A percentile compares a stretch with the other conserved stretches of the same genome.
Conservation (phyloP, 2,888 invertebrate genomes). For the Gastrophysa polygoni region DNA sequence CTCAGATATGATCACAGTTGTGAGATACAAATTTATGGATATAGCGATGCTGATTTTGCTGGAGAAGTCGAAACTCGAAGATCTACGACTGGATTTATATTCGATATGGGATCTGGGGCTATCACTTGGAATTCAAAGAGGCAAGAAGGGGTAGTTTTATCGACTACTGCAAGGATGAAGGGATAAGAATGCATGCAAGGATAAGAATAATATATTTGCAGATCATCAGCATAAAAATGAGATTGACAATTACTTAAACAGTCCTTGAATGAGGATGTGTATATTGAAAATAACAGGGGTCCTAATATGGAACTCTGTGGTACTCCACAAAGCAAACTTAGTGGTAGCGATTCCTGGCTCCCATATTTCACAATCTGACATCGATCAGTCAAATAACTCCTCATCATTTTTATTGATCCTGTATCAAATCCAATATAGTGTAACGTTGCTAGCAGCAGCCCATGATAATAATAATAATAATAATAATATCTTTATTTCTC, state of each 20-base stretch:
- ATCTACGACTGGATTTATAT: background rate
- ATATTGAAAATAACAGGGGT: too few species aligned
- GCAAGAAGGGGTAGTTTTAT: background rate
- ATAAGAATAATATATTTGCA: too few species aligned
- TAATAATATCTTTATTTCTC: too few species aligned
- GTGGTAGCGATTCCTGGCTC: background rate
- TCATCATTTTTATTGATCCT: background rate
- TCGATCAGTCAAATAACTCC: background rate
- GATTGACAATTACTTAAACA: too few species aligned
- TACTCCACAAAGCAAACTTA: background rate
- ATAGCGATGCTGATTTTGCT: background rate
- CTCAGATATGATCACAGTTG: background rate
- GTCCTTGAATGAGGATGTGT: too few species aligned
- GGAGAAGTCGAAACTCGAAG: background rate
- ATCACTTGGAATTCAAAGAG: background rate
- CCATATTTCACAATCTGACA: background rate
- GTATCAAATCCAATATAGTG: background rate
- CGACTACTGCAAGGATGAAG: too few species aligned
- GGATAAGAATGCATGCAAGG: too few species aligned
- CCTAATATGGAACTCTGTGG: too few species aligned
- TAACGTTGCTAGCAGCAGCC: background rate
- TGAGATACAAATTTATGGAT: background rate
- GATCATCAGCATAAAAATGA: too few species aligned
- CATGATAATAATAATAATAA: too few species aligned
- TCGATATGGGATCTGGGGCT: background rate